Conservation (phyloP, 2,888 invertebrate genomes). For the Nebria salina region DNA sequence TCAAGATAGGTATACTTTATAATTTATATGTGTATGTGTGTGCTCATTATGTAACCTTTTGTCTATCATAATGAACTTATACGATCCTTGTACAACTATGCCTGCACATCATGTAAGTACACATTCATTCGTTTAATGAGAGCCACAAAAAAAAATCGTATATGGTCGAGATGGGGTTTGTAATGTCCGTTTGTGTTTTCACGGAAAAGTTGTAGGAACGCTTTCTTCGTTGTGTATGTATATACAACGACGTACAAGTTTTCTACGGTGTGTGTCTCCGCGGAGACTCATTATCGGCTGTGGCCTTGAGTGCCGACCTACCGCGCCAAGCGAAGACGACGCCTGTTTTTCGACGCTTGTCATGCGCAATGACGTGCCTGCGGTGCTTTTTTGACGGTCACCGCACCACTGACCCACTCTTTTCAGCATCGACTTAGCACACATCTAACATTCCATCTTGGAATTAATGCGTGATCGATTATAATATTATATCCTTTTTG, state of each 20-base stretch:
- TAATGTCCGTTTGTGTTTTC: not conserved
- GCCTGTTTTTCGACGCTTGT: not conserved
- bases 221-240: not conserved
- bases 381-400: not conserved
- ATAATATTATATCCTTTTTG: not conserved
- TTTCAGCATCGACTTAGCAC: not conserved
- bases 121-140: not conserved
- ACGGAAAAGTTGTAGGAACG: slow-evolving; percentile 3
- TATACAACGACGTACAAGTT: not conserved
- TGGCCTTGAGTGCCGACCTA: slow-evolving; percentile 15
- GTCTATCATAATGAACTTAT: not conserved
- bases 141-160: not conserved
- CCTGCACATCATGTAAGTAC: not conserved
- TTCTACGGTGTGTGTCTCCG: slow-evolving; percentile 6
- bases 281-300: slow-evolving; percentile 17
- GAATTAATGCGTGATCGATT: not conserved
- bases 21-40: not conserved
- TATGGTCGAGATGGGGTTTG: not conserved
- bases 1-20: not conserved
- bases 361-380: not conserved
- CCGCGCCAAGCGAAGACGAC: slow-evolving; percentile 7
- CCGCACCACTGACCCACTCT: not conserved
- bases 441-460: not conserved
- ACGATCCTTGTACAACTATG: not conserved
- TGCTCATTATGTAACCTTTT: not conserved